These are phyloP conservation scores for Nephrotoma guestfalica DNA, from an alignment of 2,888 invertebrate genomes.

Conservation along the genomic window DNA sequence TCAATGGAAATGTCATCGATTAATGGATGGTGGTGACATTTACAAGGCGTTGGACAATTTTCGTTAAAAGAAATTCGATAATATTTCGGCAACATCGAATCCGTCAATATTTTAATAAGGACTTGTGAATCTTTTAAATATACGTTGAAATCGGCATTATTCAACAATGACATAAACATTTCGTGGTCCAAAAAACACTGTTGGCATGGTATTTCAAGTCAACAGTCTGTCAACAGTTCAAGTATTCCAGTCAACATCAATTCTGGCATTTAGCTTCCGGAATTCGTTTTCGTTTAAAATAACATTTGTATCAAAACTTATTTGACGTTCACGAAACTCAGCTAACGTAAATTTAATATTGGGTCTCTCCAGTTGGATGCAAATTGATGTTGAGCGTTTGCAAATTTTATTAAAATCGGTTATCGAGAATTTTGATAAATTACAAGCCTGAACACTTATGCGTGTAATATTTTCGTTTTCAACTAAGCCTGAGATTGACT, in stretches of 20 bases:
- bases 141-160: background rate
- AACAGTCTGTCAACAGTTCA: too few species aligned
- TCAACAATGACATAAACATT: background rate
- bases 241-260: background rate
- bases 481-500: background rate
- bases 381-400: background rate
- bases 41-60: background rate
- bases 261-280: background rate
- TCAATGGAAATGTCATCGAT: background rate
- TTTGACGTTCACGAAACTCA: background rate
- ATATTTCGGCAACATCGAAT: background rate
- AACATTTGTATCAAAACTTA: background rate
- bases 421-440: background rate
- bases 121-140: background rate
- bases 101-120: background rate
- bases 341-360: background rate
- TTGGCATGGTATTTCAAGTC: background rate
- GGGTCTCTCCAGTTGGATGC: background rate
- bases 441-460: background rate
- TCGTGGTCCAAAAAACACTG: background rate
- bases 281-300: background rate
- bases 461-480: background rate
- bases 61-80: background rate
- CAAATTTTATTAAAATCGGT: background rate
- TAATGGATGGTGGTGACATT: background rate